phyloP scores from a whole-genome alignment of 2,797 vertebrate genomes.

The Threskiornis aethiopicus region DNA sequence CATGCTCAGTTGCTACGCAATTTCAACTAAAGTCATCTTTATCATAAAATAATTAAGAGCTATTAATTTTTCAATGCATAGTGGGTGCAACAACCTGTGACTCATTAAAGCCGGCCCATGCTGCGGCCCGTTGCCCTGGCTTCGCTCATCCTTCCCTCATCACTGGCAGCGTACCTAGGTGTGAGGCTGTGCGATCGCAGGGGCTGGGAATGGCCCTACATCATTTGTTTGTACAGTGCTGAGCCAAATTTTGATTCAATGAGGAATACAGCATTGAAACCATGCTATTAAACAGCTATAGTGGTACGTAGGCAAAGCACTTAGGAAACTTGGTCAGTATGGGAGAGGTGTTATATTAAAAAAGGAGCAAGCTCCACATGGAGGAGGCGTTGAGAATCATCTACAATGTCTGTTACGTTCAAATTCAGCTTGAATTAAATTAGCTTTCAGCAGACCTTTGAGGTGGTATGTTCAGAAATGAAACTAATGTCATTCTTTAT shows the following conservation, averaged over 20 bases:
- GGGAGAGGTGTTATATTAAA: neutral
- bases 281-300: neutral
- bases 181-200: neutral
- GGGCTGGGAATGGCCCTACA: neutral
- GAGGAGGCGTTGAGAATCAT: neutral
- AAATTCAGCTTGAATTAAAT: neutral
- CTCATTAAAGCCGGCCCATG: neutral
- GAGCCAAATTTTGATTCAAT: neutral
- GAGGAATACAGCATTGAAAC: neutral
- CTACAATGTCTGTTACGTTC: neutral
- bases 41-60: neutral
- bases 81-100: neutral
- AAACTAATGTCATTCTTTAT: neutral
- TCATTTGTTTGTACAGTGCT: neutral
- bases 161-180: neutral
- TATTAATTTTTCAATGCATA: neutral
- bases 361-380: neutral
- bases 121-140: neutral
- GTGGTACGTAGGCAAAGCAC: neutral
- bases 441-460: neutral
- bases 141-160: neutral
- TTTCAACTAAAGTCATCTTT: neutral
- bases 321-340: neutral
- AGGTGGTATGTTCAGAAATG: neutral
- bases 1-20: neutral